Conservation (phyloP, 92 coral and sea anemone species). For the Palythoa caribaeorum region DNA sequence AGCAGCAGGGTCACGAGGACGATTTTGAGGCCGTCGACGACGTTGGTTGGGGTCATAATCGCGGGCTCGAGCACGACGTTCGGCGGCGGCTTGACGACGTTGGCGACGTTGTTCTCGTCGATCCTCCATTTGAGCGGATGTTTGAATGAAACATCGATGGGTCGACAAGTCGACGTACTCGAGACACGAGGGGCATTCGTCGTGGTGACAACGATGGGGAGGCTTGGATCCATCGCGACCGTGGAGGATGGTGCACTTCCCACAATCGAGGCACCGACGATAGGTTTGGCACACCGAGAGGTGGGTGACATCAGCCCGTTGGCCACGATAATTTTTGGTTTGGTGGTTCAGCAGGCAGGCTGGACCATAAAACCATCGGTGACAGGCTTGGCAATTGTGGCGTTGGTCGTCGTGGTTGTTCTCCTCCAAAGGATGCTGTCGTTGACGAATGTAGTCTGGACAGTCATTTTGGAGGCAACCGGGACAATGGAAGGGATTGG, state of each 20-base stretch:
- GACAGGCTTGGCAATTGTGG: not conserved
- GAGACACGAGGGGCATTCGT: not conserved
- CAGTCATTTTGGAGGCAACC: too few relatives aligned
- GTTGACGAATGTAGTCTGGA: too few relatives aligned
- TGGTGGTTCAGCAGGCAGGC: not conserved
- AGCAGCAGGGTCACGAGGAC: not conserved
- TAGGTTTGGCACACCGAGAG: not conserved
- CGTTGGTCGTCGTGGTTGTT: too few relatives aligned
- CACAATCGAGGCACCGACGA: not conserved
- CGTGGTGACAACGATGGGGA: not conserved
- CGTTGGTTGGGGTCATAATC: too few relatives aligned
- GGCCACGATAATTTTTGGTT: too few relatives aligned
- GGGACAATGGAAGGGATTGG: too few relatives aligned
- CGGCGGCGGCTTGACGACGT: not conserved
- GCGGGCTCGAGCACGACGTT: too few relatives aligned
- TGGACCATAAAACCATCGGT: not conserved
- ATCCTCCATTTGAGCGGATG: not conserved
- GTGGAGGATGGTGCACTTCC: not conserved
- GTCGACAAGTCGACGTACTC: not conserved
- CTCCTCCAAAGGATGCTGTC: too few relatives aligned
- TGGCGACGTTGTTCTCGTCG: not conserved
- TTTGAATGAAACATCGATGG: too few relatives aligned
- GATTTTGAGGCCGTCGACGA: not conserved
- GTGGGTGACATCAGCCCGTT: too few relatives aligned
- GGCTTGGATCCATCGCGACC: not conserved